Conservation (phyloP, 2,888 invertebrate species). For the Machimus atricapillus region DNA sequence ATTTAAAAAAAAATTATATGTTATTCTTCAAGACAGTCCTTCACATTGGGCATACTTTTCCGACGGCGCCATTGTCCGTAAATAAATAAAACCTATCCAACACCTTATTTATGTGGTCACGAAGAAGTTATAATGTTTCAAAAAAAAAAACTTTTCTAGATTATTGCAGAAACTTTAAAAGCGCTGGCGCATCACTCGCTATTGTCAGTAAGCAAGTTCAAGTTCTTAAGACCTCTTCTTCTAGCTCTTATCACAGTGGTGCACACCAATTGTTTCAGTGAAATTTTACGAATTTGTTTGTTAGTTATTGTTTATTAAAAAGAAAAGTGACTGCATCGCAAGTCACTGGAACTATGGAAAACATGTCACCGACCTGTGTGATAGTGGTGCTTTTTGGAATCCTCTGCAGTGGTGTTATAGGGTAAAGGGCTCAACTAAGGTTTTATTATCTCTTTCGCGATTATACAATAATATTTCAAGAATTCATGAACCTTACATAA, state of each 20-base stretch:
- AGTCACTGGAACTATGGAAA: background rate
- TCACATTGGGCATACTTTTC: background rate
- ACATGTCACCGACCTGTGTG: background rate
- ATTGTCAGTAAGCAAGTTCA: slow-evolving; percentile 4
- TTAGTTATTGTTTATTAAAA: background rate
- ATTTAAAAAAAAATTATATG: background rate
- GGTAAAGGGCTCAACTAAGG: background rate
- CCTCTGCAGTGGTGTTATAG: background rate
- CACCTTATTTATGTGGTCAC: background rate
- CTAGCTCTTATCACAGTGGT: background rate
- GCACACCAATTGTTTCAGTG: background rate
- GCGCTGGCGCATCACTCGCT: background rate
- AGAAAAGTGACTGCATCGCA: background rate
- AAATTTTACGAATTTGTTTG: background rate
- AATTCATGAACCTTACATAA: background rate
- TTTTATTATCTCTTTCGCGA: background rate
- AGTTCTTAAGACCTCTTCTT: background rate
- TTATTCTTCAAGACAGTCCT: background rate
- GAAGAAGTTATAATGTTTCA: background rate
- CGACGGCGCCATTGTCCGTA: background rate
- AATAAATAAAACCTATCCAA: background rate
- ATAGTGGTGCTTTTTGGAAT: background rate
- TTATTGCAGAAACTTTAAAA: slow-evolving; percentile 10
- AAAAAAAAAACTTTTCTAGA: background rate
- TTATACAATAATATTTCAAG: background rate